Evolutionary conservation across 2,888 invertebrate species (phyloP).

Genomic region (Cyclophora albipunctata): DNA sequence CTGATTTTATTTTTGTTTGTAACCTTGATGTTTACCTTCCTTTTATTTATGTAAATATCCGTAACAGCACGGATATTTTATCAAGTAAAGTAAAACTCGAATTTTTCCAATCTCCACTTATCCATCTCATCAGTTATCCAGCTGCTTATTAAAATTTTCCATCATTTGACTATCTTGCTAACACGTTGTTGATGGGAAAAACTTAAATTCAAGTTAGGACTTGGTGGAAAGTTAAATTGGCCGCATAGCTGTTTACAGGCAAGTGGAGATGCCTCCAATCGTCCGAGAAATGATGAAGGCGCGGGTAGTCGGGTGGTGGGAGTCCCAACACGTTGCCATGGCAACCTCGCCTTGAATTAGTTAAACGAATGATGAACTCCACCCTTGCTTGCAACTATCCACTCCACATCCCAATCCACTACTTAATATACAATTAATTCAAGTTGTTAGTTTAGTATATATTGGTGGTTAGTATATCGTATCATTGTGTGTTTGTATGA

Average conservation of each 20-base stretch:
- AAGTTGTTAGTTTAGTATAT: too few relatives aligned
- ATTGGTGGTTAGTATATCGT: too few relatives aligned
- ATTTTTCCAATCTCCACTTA: too few relatives aligned
- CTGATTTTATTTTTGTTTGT: too few relatives aligned
- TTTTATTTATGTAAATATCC: background rate
- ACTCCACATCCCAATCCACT: too few relatives aligned
- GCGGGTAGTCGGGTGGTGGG: conserved; percentile 36
- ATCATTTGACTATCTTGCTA: background rate
- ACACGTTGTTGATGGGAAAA: conserved; percentile 4
- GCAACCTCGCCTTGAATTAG: conserved; percentile 56
- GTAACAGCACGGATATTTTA: too few relatives aligned
- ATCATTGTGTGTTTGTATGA: too few relatives aligned
- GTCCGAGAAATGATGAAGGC: conserved; percentile 56
- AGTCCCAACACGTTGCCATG: conserved; percentile 47
- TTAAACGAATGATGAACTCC: conserved; percentile 59
- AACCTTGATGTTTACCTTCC: background rate
- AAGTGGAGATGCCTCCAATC: conserved; percentile 45
- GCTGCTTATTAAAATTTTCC: too few relatives aligned
- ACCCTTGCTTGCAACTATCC: conserved; percentile 29
- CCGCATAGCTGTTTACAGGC: conserved; percentile 45
- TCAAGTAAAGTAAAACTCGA: too few relatives aligned
- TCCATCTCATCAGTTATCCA: too few relatives aligned
- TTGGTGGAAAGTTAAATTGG: conserved; percentile 48
- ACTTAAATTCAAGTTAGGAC: conserved; percentile 18
- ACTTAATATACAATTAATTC: too few relatives aligned